These are phyloP conservation scores for Leucoraja erinaceus DNA, from an alignment of 2,113 vertebrate species.

Conservation along the genomic window DNA sequence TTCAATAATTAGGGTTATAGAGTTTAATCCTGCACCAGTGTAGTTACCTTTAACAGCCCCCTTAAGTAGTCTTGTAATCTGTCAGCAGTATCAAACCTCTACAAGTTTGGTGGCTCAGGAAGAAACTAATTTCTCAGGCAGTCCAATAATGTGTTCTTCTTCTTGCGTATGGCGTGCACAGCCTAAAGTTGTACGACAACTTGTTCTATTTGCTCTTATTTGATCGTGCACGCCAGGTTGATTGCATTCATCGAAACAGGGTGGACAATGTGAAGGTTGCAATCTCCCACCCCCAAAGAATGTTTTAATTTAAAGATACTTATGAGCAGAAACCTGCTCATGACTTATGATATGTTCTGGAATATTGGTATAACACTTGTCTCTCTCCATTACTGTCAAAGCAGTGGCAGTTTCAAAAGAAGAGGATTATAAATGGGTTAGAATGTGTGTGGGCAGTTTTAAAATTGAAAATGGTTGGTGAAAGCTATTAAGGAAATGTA, in stretches of 20 bases:
- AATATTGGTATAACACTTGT: neutral
- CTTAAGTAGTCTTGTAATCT: neutral
- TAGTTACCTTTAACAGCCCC: neutral
- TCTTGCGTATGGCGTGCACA: no score
- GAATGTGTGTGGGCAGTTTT: neutral
- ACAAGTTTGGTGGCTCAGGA: neutral
- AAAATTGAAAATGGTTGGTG: neutral
- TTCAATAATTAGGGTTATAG: neutral
- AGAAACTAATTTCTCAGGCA: neutral
- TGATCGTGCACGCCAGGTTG: no score
- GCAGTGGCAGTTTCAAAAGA: neutral
- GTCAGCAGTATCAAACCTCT: neutral
- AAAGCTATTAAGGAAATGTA: neutral
- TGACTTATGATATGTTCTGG: neutral
- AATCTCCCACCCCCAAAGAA: neutral
- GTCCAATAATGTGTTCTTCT: neutral
- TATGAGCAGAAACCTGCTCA: neutral
- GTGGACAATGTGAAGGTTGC: no score
- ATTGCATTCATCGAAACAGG: no score
- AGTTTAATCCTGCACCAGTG: neutral
- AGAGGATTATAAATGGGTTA: neutral
- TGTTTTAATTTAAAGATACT: neutral
- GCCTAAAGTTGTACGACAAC: no score
- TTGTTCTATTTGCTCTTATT: no score
- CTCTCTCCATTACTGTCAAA: neutral